Evolutionary conservation across 2,888 invertebrate species (phyloP), one percentile per base, ranked within the genome.

Genomic region (Rotaria magnacalcarata): DNA sequence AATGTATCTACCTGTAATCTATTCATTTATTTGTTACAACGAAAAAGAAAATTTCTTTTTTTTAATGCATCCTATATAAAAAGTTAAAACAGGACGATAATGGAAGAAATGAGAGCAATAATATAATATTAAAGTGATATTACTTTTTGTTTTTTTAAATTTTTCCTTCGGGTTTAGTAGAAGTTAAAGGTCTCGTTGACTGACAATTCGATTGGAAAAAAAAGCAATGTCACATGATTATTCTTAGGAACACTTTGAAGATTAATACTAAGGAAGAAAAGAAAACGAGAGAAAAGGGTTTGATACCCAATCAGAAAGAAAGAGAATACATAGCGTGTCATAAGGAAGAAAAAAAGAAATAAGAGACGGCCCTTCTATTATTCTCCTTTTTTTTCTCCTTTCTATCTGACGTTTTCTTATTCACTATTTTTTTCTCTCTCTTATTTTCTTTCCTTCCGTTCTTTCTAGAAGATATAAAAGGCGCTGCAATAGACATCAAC

Each of bases 381-480:
- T 67, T 67, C 67, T 67, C 34, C 19, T 19, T 67, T 41, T 41
- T 67, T 67, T 19, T 27, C 27, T 67, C 1, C 67, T 34, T 67
- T 67, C 67, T 67, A 34, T 67, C 34, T 27, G 16, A 67, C 34
- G 27, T 67, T 67, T 67, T 67, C 67, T 67, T 27, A 34, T 34
- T 67, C 67, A 16, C 24, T 24, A 7, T 58, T 67, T 67, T 67
- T 27, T 67, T 27, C 16, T 56, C 34, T 34, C 34, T 24, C 54
- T 54, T 21, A 54, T 54, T 54, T 56, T 67, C 67, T 67, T 67
- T 67, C 34, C 67, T 67, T 67, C 34, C 67, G 67, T 67, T 67
- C 67, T 67, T 67, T 67, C 27, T 67, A 67, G 67, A 67, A 41
- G 27, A 67, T 67, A 67, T 67, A 67, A 67, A 60, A 67, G 67